These are phyloP conservation scores for Phragmatobia fuliginosa DNA, from an alignment of 2,888 invertebrate genomes.

Conservation along the genomic window DNA sequence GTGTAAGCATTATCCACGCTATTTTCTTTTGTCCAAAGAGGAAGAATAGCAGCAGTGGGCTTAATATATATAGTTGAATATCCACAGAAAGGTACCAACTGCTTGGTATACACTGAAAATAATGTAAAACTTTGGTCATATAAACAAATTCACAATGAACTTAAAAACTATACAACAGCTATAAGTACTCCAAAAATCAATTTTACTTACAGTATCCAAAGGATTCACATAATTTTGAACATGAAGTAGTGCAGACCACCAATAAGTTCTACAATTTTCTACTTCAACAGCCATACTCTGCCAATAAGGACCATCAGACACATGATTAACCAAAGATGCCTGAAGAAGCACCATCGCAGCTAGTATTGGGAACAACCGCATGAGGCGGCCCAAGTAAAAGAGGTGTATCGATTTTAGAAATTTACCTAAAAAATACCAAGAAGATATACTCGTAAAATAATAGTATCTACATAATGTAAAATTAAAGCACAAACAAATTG, in stretches of 20 bases:
- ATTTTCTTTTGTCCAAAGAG: slow-evolving; percentile 56
- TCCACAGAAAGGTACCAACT: slow-evolving; percentile 73
- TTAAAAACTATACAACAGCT: neutral
- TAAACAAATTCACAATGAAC: neutral
- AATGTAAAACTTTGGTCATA: neutral
- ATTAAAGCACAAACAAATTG: no score
- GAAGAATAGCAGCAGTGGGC: slow-evolving; percentile 63
- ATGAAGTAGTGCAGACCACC: slow-evolving; percentile 83
- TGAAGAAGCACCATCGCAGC: slow-evolving; percentile 62
- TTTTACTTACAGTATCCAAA: slow-evolving; percentile 54
- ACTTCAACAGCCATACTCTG: slow-evolving; percentile 65
- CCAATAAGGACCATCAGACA: slow-evolving; percentile 75
- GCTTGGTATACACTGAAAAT: slow-evolving; percentile 64
- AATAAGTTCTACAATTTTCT: slow-evolving; percentile 71
- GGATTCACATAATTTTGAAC: slow-evolving; percentile 80
- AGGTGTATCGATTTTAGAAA: slow-evolving; percentile 61
- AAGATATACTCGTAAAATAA: neutral
- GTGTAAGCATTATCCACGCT: slow-evolving; percentile 57
- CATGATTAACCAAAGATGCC: slow-evolving; percentile 60
- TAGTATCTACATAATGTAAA: no score
- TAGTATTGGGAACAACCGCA: slow-evolving; percentile 68
- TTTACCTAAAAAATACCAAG: slow-evolving; percentile 46
- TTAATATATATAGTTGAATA: slow-evolving; percentile 64
- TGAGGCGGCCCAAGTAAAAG: slow-evolving; percentile 62
- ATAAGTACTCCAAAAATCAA: neutral